Base-by-base conservation (phyloP, 2,797 vertebrate species). In the Enteromius mattozi region DNA sequence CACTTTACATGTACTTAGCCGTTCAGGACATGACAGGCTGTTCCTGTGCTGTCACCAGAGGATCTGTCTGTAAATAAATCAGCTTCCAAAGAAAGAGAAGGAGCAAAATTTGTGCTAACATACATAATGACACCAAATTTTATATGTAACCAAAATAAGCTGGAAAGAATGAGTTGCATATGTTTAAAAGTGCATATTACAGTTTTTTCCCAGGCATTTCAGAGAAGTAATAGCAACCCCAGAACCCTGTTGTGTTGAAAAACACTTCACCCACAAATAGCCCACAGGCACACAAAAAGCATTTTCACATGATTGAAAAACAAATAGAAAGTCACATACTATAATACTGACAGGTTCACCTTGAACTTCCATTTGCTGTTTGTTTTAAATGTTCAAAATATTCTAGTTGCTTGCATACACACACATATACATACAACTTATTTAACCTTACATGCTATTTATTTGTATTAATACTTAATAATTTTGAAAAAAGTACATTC, bases 1-100 rank as follows among this genome's bases (percentile, higher is more conserved):
- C 91, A 92, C 86, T 82, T 90, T 87, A 83, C 89, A 91, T 94
- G 93, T 89, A 86, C 85, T 93, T 90, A 93, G 88, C 89, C 88
- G 77, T 74, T 40, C 49, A 89, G 84, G 90, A 87, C 77, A 85
- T 86, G 87, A 86, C 87, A 88, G 74, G 74, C 70, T 87, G 88
- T 86, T 88, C 59, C 59, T 85, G 85, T 82, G 80, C 86, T 84
- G 65, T 78, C 70, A 68, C 56, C 91, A 87, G 92, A 91, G 89
- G 92, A 93, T 94, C 92, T 91, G 89, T 89, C 93, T 92, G 93
- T 66, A 82, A 49, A 82, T 69, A 83, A 83, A 68, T 54, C n/a
- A 42, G 51, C 47, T 69, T 70, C 6, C 24, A 14, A n/a, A 40
- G 0, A 24, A 21, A 51, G 45, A 54, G 42, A 51, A 63, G 45